Percentiles rank a stretch among this genome's conserved stretches.
Conservation (phyloP, 2,113 vertebrate genomes). For the Calonectris borealis region DNA sequence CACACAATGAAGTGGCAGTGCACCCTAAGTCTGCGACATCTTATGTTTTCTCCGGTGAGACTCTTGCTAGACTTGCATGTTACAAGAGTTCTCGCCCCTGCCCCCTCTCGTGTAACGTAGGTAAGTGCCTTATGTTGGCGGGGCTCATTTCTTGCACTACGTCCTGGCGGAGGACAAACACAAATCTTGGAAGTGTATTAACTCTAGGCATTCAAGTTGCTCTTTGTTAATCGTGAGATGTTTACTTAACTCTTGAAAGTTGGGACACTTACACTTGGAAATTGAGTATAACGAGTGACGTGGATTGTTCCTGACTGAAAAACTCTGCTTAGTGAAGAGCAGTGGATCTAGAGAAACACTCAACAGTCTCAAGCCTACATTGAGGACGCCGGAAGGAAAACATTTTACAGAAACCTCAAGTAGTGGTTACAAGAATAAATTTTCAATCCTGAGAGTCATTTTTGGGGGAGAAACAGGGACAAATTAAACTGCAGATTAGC, state of each 20-base stretch:
- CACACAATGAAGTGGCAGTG: not conserved
- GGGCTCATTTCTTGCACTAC: not conserved
- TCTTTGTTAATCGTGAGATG: not conserved
- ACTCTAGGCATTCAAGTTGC: not conserved
- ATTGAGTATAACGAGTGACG: not conserved
- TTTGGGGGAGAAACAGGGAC: not conserved
- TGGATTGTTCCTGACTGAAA: not conserved
- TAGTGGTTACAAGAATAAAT: not conserved
- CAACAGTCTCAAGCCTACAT: not conserved
- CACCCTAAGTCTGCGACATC: not conserved
- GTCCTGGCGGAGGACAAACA: not conserved
- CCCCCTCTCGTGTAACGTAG: not conserved
- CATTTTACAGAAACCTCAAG: not conserved
- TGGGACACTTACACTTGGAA: not conserved
- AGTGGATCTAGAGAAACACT: not conserved
- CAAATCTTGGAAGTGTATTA: not conserved
- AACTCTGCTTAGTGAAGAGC: not conserved
- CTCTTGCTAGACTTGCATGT: not conserved
- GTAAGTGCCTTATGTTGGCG: conserved; percentile 59
- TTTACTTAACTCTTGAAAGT: not conserved
- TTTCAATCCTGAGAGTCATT: not conserved
- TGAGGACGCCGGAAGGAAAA: not conserved
- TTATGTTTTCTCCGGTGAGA: not conserved
- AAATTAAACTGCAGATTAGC: not conserved
- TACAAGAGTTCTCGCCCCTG: not conserved